These are phyloP conservation scores for Emydura subglobosa DNA, from an alignment of 2,113 vertebrate species.

Conservation along the genomic window DNA sequence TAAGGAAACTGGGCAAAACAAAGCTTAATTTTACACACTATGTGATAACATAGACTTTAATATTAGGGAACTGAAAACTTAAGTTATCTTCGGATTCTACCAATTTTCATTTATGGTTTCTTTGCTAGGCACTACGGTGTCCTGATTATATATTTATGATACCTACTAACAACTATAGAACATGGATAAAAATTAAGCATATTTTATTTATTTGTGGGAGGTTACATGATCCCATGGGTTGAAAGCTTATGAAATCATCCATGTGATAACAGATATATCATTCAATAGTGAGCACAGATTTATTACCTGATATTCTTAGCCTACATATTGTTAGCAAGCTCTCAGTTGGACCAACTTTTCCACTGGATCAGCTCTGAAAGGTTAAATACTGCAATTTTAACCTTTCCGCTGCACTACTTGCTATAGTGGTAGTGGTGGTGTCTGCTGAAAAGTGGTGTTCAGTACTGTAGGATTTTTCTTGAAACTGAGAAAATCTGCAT, in stretches of 20 bases:
- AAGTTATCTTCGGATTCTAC: background rate
- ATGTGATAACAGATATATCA: background rate
- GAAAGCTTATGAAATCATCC: conserved; percentile 2
- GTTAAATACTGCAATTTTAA: background rate
- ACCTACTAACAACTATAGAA: background rate
- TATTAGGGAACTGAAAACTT: background rate
- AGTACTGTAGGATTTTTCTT: background rate
- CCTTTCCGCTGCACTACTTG: background rate
- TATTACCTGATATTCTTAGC: background rate
- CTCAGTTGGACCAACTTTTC: conserved; percentile 5
- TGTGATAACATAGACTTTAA: background rate
- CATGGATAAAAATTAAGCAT: conserved; percentile 5
- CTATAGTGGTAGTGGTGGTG: background rate
- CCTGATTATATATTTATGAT: background rate
- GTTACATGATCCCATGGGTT: background rate
- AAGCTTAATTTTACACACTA: background rate
- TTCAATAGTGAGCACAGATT: background rate
- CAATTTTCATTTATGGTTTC: background rate
- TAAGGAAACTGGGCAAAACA: background rate
- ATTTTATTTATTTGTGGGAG: background rate
- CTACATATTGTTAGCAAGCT: background rate
- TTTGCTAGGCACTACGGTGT: background rate
- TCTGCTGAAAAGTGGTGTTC: background rate
- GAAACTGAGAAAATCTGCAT: background rate
- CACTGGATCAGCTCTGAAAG: background rate